Conservation (phyloP, 2,113 vertebrate species). For the Phalacrocorax aristotelis region DNA sequence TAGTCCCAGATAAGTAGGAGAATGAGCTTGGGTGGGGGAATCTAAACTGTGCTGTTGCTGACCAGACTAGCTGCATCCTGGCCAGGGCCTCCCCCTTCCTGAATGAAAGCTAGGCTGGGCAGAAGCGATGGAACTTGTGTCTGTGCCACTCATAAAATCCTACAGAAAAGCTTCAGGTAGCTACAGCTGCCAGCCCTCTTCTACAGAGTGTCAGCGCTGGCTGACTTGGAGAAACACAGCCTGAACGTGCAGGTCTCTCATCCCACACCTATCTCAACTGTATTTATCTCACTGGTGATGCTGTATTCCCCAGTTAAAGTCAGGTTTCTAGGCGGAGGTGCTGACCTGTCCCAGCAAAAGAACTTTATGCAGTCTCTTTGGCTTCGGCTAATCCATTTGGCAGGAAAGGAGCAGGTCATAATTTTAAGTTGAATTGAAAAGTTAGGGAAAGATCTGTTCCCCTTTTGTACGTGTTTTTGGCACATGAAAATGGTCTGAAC, state of each 20-base stretch:
- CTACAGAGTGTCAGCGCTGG: accelerated
- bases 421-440: neutral
- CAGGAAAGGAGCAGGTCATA: neutral
- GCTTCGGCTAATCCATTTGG: neutral
- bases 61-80: neutral
- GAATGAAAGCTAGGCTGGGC: neutral
- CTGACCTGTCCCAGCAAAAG: neutral
- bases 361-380: neutral
- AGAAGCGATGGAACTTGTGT: neutral
- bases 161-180: neutral
- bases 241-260: neutral
- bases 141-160: neutral
- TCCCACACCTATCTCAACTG: neutral
- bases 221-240: neutral
- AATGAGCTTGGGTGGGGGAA: neutral
- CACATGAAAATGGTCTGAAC: neutral
- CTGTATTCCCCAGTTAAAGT: neutral
- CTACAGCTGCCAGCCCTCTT: neutral
- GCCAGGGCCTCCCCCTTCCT: neutral
- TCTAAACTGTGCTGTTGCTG: neutral
- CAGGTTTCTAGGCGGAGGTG: neutral
- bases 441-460: neutral
- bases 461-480: neutral
- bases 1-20: neutral
- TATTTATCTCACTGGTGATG: neutral